These are phyloP conservation scores for Pipra filicauda DNA, from an alignment of 2,113 vertebrate genomes.

Conservation along the genomic window DNA sequence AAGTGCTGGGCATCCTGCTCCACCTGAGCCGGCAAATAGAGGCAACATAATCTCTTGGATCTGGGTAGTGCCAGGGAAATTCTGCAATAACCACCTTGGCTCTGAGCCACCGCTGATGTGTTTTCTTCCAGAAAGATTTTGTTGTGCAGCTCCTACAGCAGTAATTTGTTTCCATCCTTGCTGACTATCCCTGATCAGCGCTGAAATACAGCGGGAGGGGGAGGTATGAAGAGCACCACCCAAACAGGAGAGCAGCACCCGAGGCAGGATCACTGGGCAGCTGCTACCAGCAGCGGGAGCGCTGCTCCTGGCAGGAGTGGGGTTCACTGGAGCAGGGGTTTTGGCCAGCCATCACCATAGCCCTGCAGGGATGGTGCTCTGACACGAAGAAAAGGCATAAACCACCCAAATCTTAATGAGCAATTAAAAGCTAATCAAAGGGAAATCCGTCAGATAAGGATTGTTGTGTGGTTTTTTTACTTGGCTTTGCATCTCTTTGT, in stretches of 20 bases:
- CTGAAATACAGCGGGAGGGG: accelerated
- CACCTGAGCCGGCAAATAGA: not conserved
- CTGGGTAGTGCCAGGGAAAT: not conserved
- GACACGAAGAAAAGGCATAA: not conserved
- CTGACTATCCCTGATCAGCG: not conserved
- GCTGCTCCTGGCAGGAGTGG: not conserved
- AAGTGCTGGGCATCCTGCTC: accelerated
- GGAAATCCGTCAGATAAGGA: slow-evolving; percentile 14
- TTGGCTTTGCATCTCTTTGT: slow-evolving; percentile 31
- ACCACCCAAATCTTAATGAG: slow-evolving; percentile 11
- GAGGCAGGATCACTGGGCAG: not conserved
- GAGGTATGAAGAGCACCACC: not conserved
- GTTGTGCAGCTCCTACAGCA: not conserved
- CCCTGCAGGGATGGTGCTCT: not conserved
- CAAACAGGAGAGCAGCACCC: accelerated
- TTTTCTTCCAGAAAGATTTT: not conserved
- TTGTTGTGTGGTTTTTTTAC: not conserved
- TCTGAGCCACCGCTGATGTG: not conserved
- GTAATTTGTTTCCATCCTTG: not conserved
- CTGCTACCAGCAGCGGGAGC: not conserved
- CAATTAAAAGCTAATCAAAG: slow-evolving; percentile 50
- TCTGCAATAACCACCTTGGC: not conserved
- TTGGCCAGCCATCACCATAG: accelerated
- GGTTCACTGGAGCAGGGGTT: not conserved
- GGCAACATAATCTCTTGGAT: not conserved